Base-by-base conservation (phyloP, 2,113 vertebrate species). In the Pterophyllum scalare region DNA sequence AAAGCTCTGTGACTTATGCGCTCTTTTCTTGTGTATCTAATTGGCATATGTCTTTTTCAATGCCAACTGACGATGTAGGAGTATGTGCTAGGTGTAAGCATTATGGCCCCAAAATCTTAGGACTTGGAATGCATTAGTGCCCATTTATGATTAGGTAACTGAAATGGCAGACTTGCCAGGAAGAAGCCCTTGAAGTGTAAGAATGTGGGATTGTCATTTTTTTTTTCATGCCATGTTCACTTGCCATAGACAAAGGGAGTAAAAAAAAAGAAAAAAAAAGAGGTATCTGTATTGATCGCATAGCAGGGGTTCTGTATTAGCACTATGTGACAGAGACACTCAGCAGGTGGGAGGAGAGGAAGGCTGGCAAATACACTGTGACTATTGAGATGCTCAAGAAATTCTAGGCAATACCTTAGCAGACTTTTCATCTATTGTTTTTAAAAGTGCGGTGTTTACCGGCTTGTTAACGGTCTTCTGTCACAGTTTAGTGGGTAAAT, bases 1-100 rank as follows among this genome's bases (percentile, higher is more conserved):
- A 22, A 80, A 78, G 60, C 70, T 59, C 19, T 81, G 31, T 72
- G 60, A 65, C 52, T 81, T 80, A 12, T 33, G 46, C 6, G 5
- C 77, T 28, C n/a, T 82, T 78, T 75, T 59, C 35, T 61, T 77
- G 33, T 87, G 75, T 46, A 80, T 80, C 22, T 81, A 86, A 81
- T 52, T 84, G 74, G 31, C 59, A 65, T 85, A 75, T 59, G 67
- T 86, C 83, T 85, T 76, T 35, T 56, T 79, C 58, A 65, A 46
- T 81, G 83, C 57, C 74, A 79, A 7, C 57, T 78, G 75, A 77
- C 28, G 31, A 64, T 76, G 64, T 1, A 17, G 49, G 77, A 72
- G 1, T 46, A 43, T 79, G 52, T 65, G 1, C 38, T 31, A 52
- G 17, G 20, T 84, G 79, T 82, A 56, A 80, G 54, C 54, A 86